Percentiles rank a stretch among this genome's conserved stretches.
These are phyloP conservation scores for Halocynthia roretzi DNA, from an alignment of 23 tunicate genomes.

Conservation along the genomic window DNA sequence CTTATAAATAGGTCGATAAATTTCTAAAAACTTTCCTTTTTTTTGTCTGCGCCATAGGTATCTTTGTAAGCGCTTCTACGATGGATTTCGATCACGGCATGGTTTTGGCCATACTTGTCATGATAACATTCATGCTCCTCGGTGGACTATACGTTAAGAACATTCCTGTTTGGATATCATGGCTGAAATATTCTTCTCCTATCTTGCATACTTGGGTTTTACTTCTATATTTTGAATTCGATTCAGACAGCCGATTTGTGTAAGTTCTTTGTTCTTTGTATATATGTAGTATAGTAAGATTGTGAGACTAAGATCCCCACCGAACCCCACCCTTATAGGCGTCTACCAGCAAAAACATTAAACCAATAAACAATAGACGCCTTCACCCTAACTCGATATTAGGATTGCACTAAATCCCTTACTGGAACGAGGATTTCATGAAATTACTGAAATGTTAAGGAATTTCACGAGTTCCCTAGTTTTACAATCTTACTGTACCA, in stretches of 20 bases:
- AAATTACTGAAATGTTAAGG: no score
- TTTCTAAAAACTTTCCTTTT: not conserved
- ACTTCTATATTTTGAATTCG: conserved; percentile 56
- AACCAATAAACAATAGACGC: no score
- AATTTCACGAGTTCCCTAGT: no score
- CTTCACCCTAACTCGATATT: not conserved
- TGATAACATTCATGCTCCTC: conserved; percentile 74
- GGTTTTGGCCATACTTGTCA: conserved; percentile 70
- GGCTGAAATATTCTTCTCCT: conserved; percentile 66
- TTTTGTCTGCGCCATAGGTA: conserved; percentile 17
- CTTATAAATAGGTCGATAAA: not conserved
- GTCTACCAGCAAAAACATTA: no score
- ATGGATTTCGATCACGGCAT: conserved; percentile 87
- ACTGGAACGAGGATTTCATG: no score
- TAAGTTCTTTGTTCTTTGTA: conserved; percentile 27
- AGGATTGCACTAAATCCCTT: no score
- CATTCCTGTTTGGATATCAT: conserved; percentile 62
- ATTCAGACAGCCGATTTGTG: conserved; percentile 56
- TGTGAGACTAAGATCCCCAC: no score
- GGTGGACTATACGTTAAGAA: conserved; percentile 83
- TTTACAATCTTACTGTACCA: no score
- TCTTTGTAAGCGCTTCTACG: conserved; percentile 83
- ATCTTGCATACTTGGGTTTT: conserved; percentile 57
- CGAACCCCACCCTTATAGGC: no score
- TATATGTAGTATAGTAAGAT: not conserved